phyloP scores from a whole-genome alignment of 1,140 invertebrate genomes.

The Orussus abietinus region DNA sequence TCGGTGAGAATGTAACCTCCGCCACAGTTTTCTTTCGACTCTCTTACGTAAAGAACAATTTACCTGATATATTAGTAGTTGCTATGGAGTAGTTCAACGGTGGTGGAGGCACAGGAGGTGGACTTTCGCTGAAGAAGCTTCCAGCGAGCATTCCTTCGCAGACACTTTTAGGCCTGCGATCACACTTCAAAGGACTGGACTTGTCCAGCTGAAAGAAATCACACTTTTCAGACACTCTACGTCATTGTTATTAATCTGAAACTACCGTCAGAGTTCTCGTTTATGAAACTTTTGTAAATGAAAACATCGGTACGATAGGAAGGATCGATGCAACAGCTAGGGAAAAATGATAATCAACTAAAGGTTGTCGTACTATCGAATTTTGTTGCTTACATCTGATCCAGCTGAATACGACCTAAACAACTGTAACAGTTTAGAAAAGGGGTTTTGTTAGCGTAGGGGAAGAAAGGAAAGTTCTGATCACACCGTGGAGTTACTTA shows the following conservation, averaged over 20 bases:
- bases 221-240: background rate
- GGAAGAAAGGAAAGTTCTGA: background rate
- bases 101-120: slow-evolving; percentile 60
- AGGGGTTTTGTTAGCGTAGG: slow-evolving; percentile 25
- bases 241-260: slow-evolving; percentile 7
- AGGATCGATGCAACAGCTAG: slow-evolving; percentile 28
- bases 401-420: slow-evolving; percentile 52
- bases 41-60: too few species aligned
- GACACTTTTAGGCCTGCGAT: slow-evolving; percentile 44
- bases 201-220: slow-evolving; percentile 46
- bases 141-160: slow-evolving; percentile 45
- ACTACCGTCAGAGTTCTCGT: too few species aligned
- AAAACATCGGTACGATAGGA: slow-evolving; percentile 32
- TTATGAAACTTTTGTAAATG: too few species aligned
- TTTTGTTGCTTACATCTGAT: slow-evolving; percentile 54
- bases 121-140: slow-evolving; percentile 41
- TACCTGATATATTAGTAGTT: slow-evolving; percentile 41
- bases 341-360: slow-evolving; percentile 29
- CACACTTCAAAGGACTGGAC: slow-evolving; percentile 30
- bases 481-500: slow-evolving; percentile 36
- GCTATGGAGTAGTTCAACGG: slow-evolving; percentile 57
- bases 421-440: slow-evolving; percentile 48
- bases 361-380: slow-evolving; percentile 36
- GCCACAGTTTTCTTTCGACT: background rate
- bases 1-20: slow-evolving; percentile 5